Conservation (phyloP, 2,113 vertebrate genomes). For the Gila orcuttii region DNA sequence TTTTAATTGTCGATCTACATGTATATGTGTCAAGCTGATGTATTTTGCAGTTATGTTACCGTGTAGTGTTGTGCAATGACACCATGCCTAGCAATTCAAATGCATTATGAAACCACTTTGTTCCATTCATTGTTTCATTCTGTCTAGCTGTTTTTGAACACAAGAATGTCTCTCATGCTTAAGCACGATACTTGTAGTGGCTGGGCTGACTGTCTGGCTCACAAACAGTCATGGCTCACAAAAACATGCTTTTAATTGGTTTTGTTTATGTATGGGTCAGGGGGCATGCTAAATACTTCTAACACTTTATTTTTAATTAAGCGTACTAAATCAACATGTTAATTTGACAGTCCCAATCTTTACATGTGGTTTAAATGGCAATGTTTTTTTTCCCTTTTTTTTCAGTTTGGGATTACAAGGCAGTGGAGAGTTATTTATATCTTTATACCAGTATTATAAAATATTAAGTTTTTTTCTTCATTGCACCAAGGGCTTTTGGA, state of each 20-base stretch:
- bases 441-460: background rate
- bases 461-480: background rate
- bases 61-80: background rate
- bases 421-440: background rate
- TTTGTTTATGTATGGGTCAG: background rate
- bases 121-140: background rate
- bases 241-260: background rate
- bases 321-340: background rate
- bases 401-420: background rate
- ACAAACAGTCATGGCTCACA: background rate
- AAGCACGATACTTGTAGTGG: background rate
- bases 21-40: background rate
- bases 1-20: background rate
- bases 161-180: background rate
- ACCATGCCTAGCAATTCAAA: background rate
- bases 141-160: background rate
- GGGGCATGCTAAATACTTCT: background rate
- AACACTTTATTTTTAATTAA: background rate
- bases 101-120: background rate
- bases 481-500: constrained; percentile 1
- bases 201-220: background rate
- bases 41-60: background rate
- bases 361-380: background rate
- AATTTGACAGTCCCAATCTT: background rate
- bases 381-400: background rate